These are phyloP conservation scores for Hydropotes inermis DNA, from an alignment of 2,113 vertebrate genomes.

Conservation along the genomic window DNA sequence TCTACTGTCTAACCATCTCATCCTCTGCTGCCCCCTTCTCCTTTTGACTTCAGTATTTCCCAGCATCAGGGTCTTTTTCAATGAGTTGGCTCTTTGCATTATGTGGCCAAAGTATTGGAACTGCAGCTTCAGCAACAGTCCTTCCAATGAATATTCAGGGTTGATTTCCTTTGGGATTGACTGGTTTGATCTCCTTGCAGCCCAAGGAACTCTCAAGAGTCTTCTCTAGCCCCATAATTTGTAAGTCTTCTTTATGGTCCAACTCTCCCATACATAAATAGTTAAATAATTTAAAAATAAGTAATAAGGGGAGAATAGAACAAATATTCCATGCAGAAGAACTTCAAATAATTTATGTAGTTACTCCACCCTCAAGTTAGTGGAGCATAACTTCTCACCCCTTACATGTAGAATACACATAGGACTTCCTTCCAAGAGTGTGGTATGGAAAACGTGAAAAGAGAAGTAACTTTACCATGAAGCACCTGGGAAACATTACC, in stretches of 20 bases:
- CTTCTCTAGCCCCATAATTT: background rate
- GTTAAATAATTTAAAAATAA: background rate
- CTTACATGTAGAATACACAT: background rate
- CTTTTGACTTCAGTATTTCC: background rate
- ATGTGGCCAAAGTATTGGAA: background rate
- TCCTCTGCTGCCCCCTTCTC: background rate
- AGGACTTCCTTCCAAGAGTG: background rate
- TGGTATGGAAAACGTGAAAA: background rate
- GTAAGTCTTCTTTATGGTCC: background rate
- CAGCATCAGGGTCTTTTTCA: background rate
- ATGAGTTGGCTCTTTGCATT: background rate
- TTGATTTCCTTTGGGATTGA: background rate
- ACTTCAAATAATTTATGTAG: background rate
- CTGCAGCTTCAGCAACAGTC: background rate
- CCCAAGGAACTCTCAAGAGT: background rate
- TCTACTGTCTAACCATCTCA: background rate
- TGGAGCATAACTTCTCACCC: background rate
- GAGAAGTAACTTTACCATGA: background rate
- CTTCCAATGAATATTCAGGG: background rate
- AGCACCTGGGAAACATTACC: background rate
- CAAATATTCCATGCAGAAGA: background rate
- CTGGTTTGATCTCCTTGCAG: background rate
- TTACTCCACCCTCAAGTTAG: background rate
- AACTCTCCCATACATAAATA: background rate
- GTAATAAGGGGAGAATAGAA: background rate